Conservation (phyloP, 2,113 vertebrate genomes). For the Electrona antarctica region DNA sequence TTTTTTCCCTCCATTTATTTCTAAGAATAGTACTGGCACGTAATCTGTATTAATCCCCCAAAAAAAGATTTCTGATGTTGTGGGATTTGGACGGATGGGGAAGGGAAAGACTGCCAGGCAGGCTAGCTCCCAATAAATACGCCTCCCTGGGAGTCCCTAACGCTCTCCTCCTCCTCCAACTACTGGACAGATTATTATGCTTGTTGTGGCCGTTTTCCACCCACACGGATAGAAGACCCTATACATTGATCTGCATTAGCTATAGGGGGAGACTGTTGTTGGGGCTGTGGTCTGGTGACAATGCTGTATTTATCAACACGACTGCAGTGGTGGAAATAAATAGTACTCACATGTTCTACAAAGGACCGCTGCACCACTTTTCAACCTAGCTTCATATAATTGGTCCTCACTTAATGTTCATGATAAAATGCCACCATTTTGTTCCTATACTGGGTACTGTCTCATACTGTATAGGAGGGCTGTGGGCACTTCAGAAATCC, state of each 20-base stretch:
- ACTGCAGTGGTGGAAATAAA: neutral
- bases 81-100: slow-evolving; percentile 37
- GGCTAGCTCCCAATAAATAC: slow-evolving; percentile 27
- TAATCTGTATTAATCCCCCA: slow-evolving; percentile 67
- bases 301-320: slow-evolving; percentile 36
- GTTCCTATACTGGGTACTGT: no score
- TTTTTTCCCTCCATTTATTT: slow-evolving; percentile 59
- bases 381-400: no score
- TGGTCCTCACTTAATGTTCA: no score
- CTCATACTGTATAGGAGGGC: no score
- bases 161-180: slow-evolving; percentile 12
- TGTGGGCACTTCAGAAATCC: no score
- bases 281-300: slow-evolving; percentile 14
- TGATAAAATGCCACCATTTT: neutral
- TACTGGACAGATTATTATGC: slow-evolving; percentile 29
- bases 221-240: slow-evolving; percentile 27
- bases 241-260: slow-evolving; percentile 32
- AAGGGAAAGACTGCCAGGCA: neutral
- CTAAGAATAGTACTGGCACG: slow-evolving; percentile 62
- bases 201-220: slow-evolving; percentile 22
- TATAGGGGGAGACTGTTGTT: slow-evolving; percentile 24
- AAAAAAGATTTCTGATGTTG: slow-evolving; percentile 21
- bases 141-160: slow-evolving; percentile 6
- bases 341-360: slow-evolving; percentile 13
- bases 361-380: no score